Base-by-base conservation (phyloP, 2,113 vertebrate genomes). In the Pogona vitticeps region DNA sequence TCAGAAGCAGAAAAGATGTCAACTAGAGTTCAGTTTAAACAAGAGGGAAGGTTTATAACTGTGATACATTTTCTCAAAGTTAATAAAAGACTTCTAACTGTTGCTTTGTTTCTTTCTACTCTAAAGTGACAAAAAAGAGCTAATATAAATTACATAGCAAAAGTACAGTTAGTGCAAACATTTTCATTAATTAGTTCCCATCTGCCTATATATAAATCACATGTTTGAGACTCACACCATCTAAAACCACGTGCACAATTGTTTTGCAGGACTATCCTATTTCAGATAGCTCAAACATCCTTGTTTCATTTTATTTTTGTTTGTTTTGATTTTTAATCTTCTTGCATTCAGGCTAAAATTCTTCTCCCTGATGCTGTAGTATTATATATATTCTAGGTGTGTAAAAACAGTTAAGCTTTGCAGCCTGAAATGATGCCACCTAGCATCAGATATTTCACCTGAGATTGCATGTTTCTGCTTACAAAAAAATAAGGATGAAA, bases 1-100 rank as follows among this genome's bases (percentile, higher is more conserved):
- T 82, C 80, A 82, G 42, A 71, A 31, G 42, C 20, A 71, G 20
- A 68, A 71, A 70, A 82, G 31, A 71, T 82, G 80, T 70, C 80
- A 82, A 71, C 67, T 36, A 36, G 40, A 70, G 46, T 82, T 70
- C 18, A 70, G 31, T 70, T 33, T 71, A 23, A 56, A 82, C 12
- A 12, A 68, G 31, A 71, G 10, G 23, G 15, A 63, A 63, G 13
- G 33, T 63, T 80, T 4, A 33, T 52, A 61, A 79, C 33, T 20
- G 18, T 36, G 56, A 9, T 38, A 6, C n/a, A 58, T 77, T n/a
- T 18, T 31, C n/a, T n/a, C 73, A 31, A 28, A 80, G 61, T 52
- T 70, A 46, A n/a, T 18, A 12, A 31, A 67, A 68, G 46, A 70
- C 3, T 8, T 12, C 68, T 52, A 17, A 52, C 42, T 81, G 63